phyloP scores from a whole-genome alignment of 2,888 invertebrate genomes.

The Priocnemis perturbator region DNA sequence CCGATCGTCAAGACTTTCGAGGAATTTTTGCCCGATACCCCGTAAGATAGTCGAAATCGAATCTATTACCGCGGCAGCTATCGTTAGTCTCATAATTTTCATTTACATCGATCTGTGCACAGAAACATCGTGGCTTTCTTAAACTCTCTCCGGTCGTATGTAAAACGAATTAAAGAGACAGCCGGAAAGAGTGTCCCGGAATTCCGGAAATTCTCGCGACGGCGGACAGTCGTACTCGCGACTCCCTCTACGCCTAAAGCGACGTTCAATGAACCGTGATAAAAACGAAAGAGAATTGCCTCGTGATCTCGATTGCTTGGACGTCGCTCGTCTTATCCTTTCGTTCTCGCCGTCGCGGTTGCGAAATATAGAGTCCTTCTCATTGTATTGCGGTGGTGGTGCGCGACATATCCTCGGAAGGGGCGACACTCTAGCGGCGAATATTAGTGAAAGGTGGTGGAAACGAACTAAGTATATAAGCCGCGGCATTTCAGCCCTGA shows the following conservation, averaged over 20 bases:
- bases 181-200: too few relatives aligned
- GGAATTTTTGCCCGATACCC: background rate
- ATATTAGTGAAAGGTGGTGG: constrained; percentile 70
- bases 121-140: too few relatives aligned
- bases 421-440: constrained; percentile 54
- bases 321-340: constrained; percentile 23
- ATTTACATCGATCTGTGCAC: too few relatives aligned
- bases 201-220: too few relatives aligned
- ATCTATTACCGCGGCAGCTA: background rate
- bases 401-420: constrained; percentile 38
- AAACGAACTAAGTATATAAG: constrained; percentile 71
- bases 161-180: background rate
- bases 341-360: constrained; percentile 36
- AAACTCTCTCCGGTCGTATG: too few relatives aligned
- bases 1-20: constrained; percentile 4
- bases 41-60: too few relatives aligned
- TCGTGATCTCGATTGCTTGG: background rate
- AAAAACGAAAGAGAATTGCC: constrained; percentile 31
- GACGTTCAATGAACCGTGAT: constrained; percentile 32
- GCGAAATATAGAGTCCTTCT: constrained; percentile 15
- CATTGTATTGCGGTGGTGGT: constrained; percentile 22
- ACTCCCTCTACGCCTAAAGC: constrained; percentile 30
- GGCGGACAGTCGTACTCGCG: too few relatives aligned
- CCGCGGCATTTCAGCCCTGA: constrained; percentile 48
- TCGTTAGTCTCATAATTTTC: background rate